Percentiles rank a stretch among this genome's conserved stretches.
Conservation (phyloP, 1,140 invertebrate genomes). For the Eurosta solidaginis region DNA sequence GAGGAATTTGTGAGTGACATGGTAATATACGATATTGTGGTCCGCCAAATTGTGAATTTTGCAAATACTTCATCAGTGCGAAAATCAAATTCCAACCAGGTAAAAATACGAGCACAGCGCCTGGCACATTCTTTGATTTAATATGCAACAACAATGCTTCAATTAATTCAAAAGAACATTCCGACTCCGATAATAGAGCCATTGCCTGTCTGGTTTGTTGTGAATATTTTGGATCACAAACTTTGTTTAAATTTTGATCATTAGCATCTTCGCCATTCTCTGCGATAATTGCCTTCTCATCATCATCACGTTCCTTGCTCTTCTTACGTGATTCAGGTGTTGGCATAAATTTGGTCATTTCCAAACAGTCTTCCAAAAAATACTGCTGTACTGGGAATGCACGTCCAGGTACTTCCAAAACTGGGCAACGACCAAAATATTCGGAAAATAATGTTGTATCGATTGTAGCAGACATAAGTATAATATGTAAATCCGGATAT, state of each 20-base stretch:
- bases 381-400: conserved; percentile 84
- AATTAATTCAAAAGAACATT: conserved; percentile 90
- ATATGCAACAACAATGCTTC: conserved; percentile 82
- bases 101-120: conserved; percentile 89
- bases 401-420: conserved; percentile 76
- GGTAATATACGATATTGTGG: conserved; percentile 75
- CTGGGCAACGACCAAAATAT: conserved; percentile 89
- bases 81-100: conserved; percentile 96
- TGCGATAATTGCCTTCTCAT: conserved; percentile 61
- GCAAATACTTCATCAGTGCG: conserved; percentile 84
- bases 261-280: conserved; percentile 63
- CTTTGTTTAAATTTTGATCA: conserved; percentile 82
- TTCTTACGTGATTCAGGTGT: conserved; percentile 71
- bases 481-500: conserved; percentile 87
- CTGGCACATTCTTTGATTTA: conserved; percentile 71
- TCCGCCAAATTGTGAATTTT: conserved; percentile 76
- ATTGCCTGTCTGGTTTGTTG: conserved; percentile 72
- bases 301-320: conserved; percentile 72
- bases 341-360: conserved; percentile 81
- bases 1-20: conserved; percentile 86
- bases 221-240: conserved; percentile 63
- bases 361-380: conserved; percentile 87
- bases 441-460: conserved; percentile 87
- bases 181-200: conserved; percentile 75
- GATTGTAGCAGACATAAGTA: conserved; percentile 97